These are phyloP conservation scores for Rhinichthys klamathensis DNA, from an alignment of 2,113 vertebrate species.

Conservation along the genomic window DNA sequence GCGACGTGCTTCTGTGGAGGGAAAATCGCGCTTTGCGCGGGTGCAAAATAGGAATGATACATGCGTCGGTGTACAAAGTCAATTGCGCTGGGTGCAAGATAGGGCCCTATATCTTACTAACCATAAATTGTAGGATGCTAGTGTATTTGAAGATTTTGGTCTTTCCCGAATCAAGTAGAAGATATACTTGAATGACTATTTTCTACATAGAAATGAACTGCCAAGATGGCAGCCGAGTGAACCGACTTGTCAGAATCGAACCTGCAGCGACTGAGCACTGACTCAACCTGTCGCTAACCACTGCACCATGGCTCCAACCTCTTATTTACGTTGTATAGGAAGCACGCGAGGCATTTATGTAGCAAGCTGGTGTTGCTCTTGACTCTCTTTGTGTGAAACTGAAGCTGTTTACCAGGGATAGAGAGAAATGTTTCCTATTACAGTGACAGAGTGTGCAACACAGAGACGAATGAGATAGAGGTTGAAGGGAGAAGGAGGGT, in stretches of 20 bases:
- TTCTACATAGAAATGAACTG: not conserved
- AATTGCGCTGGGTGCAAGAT: too few species aligned
- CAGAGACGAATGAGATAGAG: constrained; percentile 30
- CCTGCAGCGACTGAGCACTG: not conserved
- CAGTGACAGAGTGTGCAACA: constrained; percentile 44
- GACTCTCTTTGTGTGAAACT: constrained; percentile 24
- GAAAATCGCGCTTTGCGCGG: too few species aligned
- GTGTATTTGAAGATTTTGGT: not conserved
- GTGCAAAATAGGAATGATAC: too few species aligned
- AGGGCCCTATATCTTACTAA: too few species aligned
- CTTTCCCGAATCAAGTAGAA: not conserved
- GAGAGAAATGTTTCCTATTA: constrained; percentile 58
- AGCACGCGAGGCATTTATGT: not conserved
- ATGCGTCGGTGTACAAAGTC: too few species aligned
- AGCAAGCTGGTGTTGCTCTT: not conserved
- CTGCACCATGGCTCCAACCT: not conserved
- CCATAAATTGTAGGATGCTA: not conserved
- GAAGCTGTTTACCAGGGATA: constrained; percentile 15
- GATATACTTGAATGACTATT: not conserved
- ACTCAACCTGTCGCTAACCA: not conserved
- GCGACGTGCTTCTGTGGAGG: too few species aligned
- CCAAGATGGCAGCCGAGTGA: not conserved
- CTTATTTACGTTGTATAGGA: not conserved
- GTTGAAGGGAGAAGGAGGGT: not conserved
- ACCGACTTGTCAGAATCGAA: not conserved